Percentiles rank a stretch among this genome's conserved stretches.
Evolutionary conservation across 1,140 invertebrate genomes (phyloP).

Genomic region (Nasonia vitripennis): DNA sequence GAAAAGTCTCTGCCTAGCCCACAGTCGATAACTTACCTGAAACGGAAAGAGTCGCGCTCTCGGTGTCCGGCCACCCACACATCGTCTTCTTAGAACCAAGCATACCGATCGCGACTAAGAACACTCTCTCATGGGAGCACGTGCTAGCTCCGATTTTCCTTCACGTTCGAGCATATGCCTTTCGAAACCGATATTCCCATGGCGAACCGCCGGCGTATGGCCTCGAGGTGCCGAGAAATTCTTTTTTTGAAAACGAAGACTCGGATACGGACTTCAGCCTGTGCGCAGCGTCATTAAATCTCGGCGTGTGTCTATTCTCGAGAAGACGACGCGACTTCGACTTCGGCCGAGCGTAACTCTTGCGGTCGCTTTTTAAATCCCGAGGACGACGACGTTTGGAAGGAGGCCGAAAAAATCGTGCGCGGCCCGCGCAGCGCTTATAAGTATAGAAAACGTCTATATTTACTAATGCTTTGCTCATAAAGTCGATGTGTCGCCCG

Average conservation of each 20-base stretch:
- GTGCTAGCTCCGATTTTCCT: not conserved
- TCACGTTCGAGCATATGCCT: not conserved
- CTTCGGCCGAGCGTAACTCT: too few relatives aligned
- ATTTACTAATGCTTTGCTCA: constrained; percentile 41
- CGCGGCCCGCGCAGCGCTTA: not conserved
- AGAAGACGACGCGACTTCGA: too few relatives aligned
- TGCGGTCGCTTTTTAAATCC: not conserved
- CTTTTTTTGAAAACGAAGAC: too few relatives aligned
- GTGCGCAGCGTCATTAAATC: too few relatives aligned
- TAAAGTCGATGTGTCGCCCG: constrained; percentile 12
- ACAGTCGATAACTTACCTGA: constrained; percentile 54
- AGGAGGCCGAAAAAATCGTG: not conserved
- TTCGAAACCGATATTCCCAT: too few relatives aligned
- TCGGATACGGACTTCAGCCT: too few relatives aligned
- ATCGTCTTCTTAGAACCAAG: too few relatives aligned
- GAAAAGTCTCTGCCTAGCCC: constrained; percentile 2
- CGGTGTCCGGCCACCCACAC: not conserved
- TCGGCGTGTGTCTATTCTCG: too few relatives aligned
- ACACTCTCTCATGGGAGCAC: not conserved
- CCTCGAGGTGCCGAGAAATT: too few relatives aligned
- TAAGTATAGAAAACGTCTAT: constrained; percentile 21
- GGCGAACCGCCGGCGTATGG: too few relatives aligned
- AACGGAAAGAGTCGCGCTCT: constrained; percentile 43
- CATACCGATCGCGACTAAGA: constrained; percentile 25
- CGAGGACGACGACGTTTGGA: not conserved